Conservation (phyloP, 2,888 invertebrate genomes). For the Heliothis peltigera region DNA sequence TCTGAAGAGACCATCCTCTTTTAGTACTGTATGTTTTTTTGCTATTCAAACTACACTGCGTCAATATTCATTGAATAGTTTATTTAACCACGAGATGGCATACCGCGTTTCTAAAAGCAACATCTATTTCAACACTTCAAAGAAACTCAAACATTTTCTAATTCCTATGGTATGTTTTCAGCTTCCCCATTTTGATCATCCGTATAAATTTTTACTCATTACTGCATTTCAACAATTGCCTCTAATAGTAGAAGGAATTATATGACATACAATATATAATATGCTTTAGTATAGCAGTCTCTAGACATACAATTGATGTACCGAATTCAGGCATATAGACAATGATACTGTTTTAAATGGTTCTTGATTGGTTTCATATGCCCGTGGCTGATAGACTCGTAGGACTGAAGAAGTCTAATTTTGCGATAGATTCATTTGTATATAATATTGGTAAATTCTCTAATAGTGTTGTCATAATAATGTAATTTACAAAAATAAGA, state of each 20-base stretch:
- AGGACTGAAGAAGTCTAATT: not conserved
- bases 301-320: conserved; percentile 12
- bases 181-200: not conserved
- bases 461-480: too few relatives aligned
- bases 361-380: conserved; percentile 43
- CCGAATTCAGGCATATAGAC: conserved; percentile 28
- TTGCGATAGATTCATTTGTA: too few relatives aligned
- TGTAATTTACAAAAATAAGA: too few relatives aligned
- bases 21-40: not conserved
- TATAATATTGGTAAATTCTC: too few relatives aligned
- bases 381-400: conserved; percentile 29
- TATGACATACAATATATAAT: conserved; percentile 3
- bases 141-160: conserved; percentile 1
- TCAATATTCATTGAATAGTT: not conserved
- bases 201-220: too few relatives aligned
- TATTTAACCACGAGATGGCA: conserved; percentile 21
- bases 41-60: conserved; percentile 12
- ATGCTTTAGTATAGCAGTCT: too few relatives aligned
- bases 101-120: conserved; percentile 3
- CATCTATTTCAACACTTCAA: not conserved
- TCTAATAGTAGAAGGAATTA: not conserved
- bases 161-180: conserved; percentile 1
- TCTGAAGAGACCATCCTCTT: conserved; percentile 60
- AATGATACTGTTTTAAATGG: conserved; percentile 24
- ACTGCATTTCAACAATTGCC: not conserved